Percentiles rank a stretch among this genome's conserved stretches.
phyloP scores from a whole-genome alignment of 2,888 invertebrate genomes.

The Leptopilina syphax region DNA sequence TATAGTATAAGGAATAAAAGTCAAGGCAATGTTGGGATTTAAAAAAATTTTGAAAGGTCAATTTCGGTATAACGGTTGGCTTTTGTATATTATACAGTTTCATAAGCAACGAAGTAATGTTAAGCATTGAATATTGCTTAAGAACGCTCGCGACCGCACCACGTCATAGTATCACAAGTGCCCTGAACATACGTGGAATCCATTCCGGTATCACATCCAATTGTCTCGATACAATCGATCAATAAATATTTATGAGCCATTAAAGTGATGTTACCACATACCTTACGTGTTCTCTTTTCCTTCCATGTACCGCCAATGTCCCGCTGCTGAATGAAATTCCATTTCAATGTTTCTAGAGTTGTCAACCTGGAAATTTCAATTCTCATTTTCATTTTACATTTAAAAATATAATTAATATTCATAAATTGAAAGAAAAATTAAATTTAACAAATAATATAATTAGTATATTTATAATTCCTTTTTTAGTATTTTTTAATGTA shows the following conservation, averaged over 20 bases:
- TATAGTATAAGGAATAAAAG: conserved; percentile 20
- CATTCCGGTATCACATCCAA: conserved; percentile 62
- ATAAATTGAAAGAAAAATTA: not conserved
- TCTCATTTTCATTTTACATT: not conserved
- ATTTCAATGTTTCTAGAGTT: not conserved
- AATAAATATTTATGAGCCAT: conserved; percentile 71
- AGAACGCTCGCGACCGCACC: conserved; percentile 32
- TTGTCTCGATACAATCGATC: conserved; percentile 66
- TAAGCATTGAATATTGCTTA: conserved; percentile 40
- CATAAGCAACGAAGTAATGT: conserved; percentile 34
- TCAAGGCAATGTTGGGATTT: conserved; percentile 35
- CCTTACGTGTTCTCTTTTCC: conserved; percentile 45
- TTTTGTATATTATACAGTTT: conserved; percentile 30
- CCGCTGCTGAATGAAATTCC: conserved; percentile 47
- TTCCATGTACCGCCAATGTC: conserved; percentile 25
- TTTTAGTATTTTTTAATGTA: too few relatives aligned
- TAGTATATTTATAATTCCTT: too few relatives aligned
- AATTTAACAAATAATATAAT: too few relatives aligned
- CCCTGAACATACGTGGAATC: conserved; percentile 53
- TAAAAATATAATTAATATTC: not conserved
- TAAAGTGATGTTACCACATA: conserved; percentile 50
- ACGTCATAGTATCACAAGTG: conserved; percentile 48
- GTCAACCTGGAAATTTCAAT: not conserved
- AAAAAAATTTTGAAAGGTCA: conserved; percentile 35
- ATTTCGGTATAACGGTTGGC: conserved; percentile 39